Base-by-base conservation (phyloP, 2,797 vertebrate species). In the Austrolebias charrua region DNA sequence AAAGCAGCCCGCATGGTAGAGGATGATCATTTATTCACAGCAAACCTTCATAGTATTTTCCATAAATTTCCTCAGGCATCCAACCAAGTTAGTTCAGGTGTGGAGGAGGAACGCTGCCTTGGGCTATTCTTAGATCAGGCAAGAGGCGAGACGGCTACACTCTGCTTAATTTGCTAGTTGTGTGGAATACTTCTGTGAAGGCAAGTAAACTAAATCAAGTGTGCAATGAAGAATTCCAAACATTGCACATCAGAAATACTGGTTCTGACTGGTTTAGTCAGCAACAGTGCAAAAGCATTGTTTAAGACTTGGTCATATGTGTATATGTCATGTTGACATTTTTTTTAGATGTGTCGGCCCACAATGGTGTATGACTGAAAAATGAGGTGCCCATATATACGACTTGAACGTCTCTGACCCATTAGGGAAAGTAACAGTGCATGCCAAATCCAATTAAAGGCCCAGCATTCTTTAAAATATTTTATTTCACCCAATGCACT, bases 141-240 rank as follows among this genome's bases (percentile, higher is more conserved):
- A 60, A 55, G 46, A 75, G 57, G 69, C 57, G 62, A 62, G 73
- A 81, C 6, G 54, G 64, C 72, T 71, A 57, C 69, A 83, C 51
- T 14, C 72, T 75, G 63, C 78, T 80, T 81, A 84, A 87, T 89
- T 89, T 89, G 57, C 78, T 71, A 86, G 81, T 66, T 85, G 79
- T 67, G 47, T 86, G 75, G 82, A 62, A 63, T 24, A 2, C 59
- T 75, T 80, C 43, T 83, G 76, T 54, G 20, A 78, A 80, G 81
- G 77, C 31, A 10, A 62, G 50, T 68, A 75, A 74, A 76, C 19
- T 33, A 62, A 86, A 80, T 85, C 61, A 80, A 53, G 76, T 72
- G 63, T 82, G 65, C 78, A 80, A 62, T 53, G 47, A 65, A 71
- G 59, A 76, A 77, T 19, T 69, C 58, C 63, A 76, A 74, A 70